phyloP scores from a whole-genome alignment of 1,140 invertebrate species.

The Armadillidium nasatum region DNA sequence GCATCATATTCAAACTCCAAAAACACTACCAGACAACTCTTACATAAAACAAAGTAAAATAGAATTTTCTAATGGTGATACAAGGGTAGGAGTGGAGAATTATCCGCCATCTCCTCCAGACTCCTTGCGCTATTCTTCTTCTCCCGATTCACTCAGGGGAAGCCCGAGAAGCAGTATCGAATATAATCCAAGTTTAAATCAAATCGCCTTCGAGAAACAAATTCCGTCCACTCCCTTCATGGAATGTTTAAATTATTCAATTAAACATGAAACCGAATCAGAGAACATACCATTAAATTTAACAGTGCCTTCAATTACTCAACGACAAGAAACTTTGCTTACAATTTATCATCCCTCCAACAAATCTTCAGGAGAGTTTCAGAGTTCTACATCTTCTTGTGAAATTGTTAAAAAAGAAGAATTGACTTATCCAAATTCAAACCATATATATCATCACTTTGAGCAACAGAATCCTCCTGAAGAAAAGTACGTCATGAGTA shows the following conservation, averaged over 20 bases:
- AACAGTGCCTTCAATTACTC: not conserved
- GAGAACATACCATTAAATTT: not conserved
- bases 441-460: no score
- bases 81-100: no score
- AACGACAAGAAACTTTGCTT: not conserved
- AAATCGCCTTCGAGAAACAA: not conserved
- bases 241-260: not conserved
- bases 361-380: not conserved
- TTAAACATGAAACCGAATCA: not conserved
- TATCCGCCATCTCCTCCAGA: not conserved
- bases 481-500: not conserved
- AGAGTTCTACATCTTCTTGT: not conserved
- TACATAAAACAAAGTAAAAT: not conserved
- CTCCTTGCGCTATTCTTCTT: not conserved
- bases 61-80: no score
- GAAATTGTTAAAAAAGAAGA: not conserved
- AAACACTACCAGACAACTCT: not conserved
- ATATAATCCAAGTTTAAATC: not conserved
- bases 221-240: not conserved
- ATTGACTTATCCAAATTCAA: not conserved
- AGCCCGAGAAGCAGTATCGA: not conserved
- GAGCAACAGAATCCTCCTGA: not conserved
- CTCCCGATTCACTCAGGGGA: not conserved
- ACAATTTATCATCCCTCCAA: not conserved
- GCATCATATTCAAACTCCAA: not conserved